These are phyloP conservation scores for Chromobotia macracanthus DNA, from an alignment of 2,797 vertebrate species.

Conservation along the genomic window DNA sequence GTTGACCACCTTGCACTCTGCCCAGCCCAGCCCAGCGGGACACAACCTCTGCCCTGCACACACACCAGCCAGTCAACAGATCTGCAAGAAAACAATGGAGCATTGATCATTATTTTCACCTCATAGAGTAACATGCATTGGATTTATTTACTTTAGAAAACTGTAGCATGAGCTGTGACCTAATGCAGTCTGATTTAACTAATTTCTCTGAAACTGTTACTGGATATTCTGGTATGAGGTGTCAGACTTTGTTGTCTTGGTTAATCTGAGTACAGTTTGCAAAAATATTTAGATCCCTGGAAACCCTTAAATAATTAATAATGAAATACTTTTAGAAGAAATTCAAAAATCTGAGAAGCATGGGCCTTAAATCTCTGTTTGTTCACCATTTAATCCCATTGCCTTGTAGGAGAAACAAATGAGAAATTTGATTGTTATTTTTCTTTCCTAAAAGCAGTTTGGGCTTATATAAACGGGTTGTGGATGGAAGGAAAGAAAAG, in stretches of 20 bases:
- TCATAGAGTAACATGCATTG: not conserved
- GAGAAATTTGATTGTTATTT: not conserved
- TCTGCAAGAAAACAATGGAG: not conserved
- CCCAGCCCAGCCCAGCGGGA: conserved; percentile 12
- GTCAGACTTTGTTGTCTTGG: not conserved
- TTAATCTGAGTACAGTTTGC: not conserved
- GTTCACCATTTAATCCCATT: not conserved
- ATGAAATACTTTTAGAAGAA: not conserved
- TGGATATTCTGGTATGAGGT: not conserved
- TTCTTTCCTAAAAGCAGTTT: not conserved
- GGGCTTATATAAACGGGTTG: not conserved
- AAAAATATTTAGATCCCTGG: not conserved
- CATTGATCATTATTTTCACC: conserved; percentile 1
- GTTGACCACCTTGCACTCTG: conserved; percentile 5
- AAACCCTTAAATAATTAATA: too few relatives aligned
- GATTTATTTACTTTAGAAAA: not conserved
- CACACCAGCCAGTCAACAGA: conserved; percentile 33
- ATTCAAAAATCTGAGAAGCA: not conserved
- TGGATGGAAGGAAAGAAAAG: not conserved
- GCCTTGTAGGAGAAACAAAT: not conserved
- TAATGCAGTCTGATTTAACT: not conserved
- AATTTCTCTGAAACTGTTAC: not conserved
- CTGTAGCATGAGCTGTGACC: not conserved
- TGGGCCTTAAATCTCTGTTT: not conserved
- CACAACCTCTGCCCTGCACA: conserved; percentile 24